Base-by-base conservation (phyloP, 2,888 invertebrate genomes). In the Deladenus siricidicola region DNA sequence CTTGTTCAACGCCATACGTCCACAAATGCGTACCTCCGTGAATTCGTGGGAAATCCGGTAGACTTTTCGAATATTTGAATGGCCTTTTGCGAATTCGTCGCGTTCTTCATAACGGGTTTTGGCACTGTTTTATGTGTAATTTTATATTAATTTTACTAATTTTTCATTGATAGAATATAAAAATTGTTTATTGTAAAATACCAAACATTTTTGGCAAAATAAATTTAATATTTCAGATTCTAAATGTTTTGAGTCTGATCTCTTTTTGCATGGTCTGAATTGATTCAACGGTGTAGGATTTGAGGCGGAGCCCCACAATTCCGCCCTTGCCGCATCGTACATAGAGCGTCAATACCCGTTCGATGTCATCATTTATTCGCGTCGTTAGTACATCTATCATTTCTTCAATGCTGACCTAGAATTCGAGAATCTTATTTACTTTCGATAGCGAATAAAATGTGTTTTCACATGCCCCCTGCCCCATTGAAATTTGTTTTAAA, bases 391-490 rank as follows among this genome's bases (percentile, higher is more conserved):
- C 47, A 17, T 24, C 47, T 17, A 60, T 58, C 21, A 28, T 45
- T 21, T 60, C 44, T 48, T 60, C 60, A 28, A 60, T 57, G 14
- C 19, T 60, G 26, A 59, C 58, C 60, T 60, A 44, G 14, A 57
- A 42, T 21, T n/a, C n/a, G n/a, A n/a, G n/a, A n/a, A n/a, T n/a
- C n/a, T n/a, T n/a, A n/a, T n/a, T n/a, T n/a, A n/a, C n/a, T n/a
- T n/a, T n/a, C n/a, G n/a, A n/a, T n/a, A n/a, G n/a, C n/a, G n/a
- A n/a, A n/a, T n/a, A n/a, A n/a, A n/a, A n/a, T n/a, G n/a, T n/a
- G n/a, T n/a, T n/a, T n/a, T n/a, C n/a, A n/a, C n/a, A n/a, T n/a
- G n/a, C n/a, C n/a, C n/a, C n/a, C n/a, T n/a, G n/a, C n/a, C n/a
- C n/a, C n/a, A n/a, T n/a, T n/a, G n/a, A n/a, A n/a, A n/a, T n/a